A percentile compares a stretch with the other conserved stretches of the same genome.
These are phyloP conservation scores for Brotula barbata DNA, from an alignment of 2,797 vertebrate genomes.

Conservation along the genomic window DNA sequence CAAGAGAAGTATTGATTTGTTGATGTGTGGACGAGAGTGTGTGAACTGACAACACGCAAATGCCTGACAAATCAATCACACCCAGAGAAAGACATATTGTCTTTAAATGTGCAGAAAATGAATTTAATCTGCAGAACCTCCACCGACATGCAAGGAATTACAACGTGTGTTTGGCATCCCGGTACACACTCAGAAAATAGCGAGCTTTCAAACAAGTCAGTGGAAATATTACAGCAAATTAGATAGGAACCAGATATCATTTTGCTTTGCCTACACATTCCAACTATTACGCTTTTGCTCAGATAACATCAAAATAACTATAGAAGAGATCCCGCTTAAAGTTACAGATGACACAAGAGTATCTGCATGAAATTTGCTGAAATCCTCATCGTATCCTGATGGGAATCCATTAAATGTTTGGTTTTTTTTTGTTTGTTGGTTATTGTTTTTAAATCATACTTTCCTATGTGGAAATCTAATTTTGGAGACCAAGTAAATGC, in stretches of 20 bases:
- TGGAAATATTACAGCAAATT: background rate
- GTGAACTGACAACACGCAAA: background rate
- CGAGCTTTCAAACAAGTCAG: background rate
- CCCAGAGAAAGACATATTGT: background rate
- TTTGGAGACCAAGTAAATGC: too few species aligned
- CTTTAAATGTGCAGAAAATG: background rate
- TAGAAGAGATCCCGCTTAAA: background rate
- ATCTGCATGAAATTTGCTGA: too few species aligned
- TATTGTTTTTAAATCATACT: too few species aligned
- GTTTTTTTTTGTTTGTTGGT: too few species aligned
- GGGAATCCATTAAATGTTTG: too few species aligned
- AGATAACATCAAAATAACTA: background rate
- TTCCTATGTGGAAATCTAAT: too few species aligned
- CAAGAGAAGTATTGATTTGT: background rate
- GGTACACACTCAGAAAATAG: background rate
- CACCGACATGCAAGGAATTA: background rate
- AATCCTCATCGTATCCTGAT: too few species aligned
- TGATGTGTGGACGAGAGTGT: background rate
- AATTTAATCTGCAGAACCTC: background rate
- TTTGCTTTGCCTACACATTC: background rate
- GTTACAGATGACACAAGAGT: too few species aligned
- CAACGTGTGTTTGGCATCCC: background rate
- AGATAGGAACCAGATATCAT: background rate
- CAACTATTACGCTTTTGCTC: background rate
- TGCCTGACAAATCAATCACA: too few species aligned